A percentile compares a stretch with the other conserved stretches of the same genome.
phyloP scores from a whole-genome alignment of 2,113 vertebrate species.

The Gallinago media region DNA sequence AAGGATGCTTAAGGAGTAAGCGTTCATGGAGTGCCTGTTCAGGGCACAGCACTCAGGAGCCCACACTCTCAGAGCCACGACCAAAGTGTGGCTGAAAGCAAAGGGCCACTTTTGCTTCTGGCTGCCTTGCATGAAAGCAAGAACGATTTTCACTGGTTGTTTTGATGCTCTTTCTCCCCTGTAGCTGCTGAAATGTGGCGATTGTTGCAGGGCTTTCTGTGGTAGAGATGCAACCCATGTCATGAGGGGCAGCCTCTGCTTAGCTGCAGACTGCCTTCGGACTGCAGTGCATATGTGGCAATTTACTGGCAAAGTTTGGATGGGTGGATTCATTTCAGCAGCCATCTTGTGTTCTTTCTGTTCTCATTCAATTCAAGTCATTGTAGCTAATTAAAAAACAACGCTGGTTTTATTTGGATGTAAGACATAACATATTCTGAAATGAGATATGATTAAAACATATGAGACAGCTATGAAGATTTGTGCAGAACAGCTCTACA shows the following conservation, averaged over 20 bases:
- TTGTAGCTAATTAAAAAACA: constrained; percentile 29
- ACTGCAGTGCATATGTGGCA: rapidly evolving
- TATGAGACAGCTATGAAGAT: background rate
- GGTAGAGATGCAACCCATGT: background rate
- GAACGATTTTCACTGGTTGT: background rate
- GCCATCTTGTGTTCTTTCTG: background rate
- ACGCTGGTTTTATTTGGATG: constrained; percentile 1
- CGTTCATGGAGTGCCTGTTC: background rate
- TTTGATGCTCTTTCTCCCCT: background rate
- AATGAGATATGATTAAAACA: constrained; percentile 25
- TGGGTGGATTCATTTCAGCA: background rate
- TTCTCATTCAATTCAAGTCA: constrained; percentile 7
- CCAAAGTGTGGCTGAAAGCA: background rate
- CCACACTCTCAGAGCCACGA: background rate
- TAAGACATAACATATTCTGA: background rate
- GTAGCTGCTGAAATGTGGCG: background rate
- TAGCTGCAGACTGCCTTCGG: background rate
- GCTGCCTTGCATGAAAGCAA: background rate
- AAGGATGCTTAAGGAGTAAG: constrained; percentile 12
- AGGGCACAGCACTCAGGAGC: background rate
- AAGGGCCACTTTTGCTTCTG: background rate
- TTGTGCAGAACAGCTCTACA: background rate
- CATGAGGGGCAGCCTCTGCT: background rate
- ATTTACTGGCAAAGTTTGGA: background rate
- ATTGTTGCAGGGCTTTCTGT: background rate